Base-by-base conservation (phyloP, 2,888 invertebrate genomes). In the Mystacides longicornis region DNA sequence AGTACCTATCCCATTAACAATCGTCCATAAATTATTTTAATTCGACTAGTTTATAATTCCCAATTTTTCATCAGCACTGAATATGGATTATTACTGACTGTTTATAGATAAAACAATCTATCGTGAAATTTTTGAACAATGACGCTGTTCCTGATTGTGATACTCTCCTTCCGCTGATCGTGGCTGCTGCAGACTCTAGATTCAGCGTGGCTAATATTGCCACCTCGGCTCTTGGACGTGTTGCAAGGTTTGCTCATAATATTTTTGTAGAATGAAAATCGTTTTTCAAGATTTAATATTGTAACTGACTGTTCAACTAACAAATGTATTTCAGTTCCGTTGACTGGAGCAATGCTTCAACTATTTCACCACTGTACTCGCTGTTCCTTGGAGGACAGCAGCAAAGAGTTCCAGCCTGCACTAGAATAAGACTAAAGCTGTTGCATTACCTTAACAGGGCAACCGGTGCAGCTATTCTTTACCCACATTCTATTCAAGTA, bases 151-250 rank as follows among this genome's bases (percentile, higher is more conserved):
- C 81, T 22, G 85, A 86, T 64, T 79, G 81, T 21, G 89, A 90
- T 56, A 81, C 88, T 23, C 77, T 92, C 20, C 72, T 87, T 59
- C 86, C 89, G 53, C 75, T 93, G 57, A 83, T 94, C 7, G 83
- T 95, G 4, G 93, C 90, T 1, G 88, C 92, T 0, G 86, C 94
- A 0, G 95, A 95, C 67, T 90, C 93, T 0, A 78, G 94, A 60
- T 93, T 88, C 68, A 89, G 86, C 70, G 90, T 95, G 46, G 92
- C 92, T 52, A 91, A 92, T 67, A 81, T 87, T 55, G 93, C 93
- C 1, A 91, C 93, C 67, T 83, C 85, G 61, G 90, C 92, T 64
- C 71, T 95, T 7, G 91, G 89, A 65, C 87, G 89, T 71, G 81
- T 86, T 45, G 81, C 83, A 61, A 81, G 81, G 86, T 86, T 23